Percentiles rank a stretch among this genome's conserved stretches.
phyloP scores from a whole-genome alignment of 2,888 invertebrate genomes.

The Tridacna crocea region DNA sequence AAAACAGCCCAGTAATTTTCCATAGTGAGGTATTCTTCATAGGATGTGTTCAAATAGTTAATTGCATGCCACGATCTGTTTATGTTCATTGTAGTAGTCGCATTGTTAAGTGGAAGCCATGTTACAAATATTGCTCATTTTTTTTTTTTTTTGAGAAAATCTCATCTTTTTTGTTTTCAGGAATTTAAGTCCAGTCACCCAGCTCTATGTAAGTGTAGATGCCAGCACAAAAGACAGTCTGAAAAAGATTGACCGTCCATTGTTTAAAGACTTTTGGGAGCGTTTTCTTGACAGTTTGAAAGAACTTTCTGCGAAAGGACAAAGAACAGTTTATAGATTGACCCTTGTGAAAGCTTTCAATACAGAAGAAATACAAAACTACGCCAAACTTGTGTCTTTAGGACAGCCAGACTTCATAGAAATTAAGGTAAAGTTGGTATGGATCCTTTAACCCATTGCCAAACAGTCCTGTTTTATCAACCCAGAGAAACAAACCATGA shows the following conservation, averaged over 20 bases:
- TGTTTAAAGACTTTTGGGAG: slow-evolving; percentile 87
- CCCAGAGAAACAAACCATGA: too few species aligned
- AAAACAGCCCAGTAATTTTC: too few species aligned
- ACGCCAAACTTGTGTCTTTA: slow-evolving; percentile 85
- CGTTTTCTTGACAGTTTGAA: slow-evolving; percentile 86
- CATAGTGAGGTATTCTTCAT: too few species aligned
- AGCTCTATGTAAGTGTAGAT: slow-evolving; percentile 87
- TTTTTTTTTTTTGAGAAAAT: neutral
- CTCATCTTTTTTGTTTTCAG: slow-evolving; percentile 66
- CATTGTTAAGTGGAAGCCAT: too few species aligned
- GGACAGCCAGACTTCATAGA: slow-evolving; percentile 87
- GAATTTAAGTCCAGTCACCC: slow-evolving; percentile 86
- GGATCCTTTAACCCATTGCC: too few species aligned
- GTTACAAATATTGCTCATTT: too few species aligned
- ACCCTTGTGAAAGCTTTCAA: slow-evolving; percentile 87
- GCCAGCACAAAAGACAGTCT: slow-evolving; percentile 86
- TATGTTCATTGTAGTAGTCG: too few species aligned
- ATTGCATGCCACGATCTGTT: too few species aligned
- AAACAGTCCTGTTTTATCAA: too few species aligned
- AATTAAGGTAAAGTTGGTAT: slow-evolving; percentile 85
- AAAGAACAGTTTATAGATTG: slow-evolving; percentile 87
- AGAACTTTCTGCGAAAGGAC: slow-evolving; percentile 86
- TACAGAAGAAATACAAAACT: slow-evolving; percentile 86
- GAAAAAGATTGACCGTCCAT: slow-evolving; percentile 87
- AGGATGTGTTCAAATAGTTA: too few species aligned